Conservation (phyloP, 2,113 vertebrate genomes). For the Otis tarda region DNA sequence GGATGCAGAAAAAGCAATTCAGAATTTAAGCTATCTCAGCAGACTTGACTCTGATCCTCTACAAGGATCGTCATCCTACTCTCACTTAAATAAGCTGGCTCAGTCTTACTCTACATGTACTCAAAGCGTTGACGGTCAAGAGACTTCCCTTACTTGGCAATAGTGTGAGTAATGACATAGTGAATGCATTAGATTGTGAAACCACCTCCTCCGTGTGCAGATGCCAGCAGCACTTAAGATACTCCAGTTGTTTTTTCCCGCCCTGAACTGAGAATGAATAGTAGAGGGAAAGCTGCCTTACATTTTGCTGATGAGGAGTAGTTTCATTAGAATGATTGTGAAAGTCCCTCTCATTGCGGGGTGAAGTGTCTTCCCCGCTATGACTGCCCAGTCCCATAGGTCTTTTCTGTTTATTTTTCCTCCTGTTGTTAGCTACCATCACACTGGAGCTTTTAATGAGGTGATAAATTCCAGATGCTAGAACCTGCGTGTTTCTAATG, state of each 20-base stretch:
- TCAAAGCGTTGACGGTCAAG: neutral
- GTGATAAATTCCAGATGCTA: conserved; percentile 4
- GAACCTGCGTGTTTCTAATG: neutral
- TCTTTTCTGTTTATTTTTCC: neutral
- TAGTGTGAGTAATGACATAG: neutral
- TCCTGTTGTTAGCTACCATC: neutral
- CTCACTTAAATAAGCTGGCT: neutral
- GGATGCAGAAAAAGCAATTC: neutral
- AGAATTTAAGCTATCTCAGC: neutral
- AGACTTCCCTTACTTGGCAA: neutral
- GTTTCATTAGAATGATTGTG: neutral
- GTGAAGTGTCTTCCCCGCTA: neutral
- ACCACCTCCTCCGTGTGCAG: neutral
- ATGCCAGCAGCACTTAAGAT: neutral
- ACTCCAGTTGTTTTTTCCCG: neutral
- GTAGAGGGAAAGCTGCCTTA: neutral
- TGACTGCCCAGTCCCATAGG: neutral
- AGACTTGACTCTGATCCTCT: neutral
- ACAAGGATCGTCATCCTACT: neutral
- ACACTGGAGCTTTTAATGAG: neutral
- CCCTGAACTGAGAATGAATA: neutral
- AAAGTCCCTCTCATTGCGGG: neutral
- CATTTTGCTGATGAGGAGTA: neutral
- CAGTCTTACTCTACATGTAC: neutral
- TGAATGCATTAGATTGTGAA: neutral